phyloP scores from a whole-genome alignment of 2,113 vertebrate genomes.

The Lates calcarifer region DNA sequence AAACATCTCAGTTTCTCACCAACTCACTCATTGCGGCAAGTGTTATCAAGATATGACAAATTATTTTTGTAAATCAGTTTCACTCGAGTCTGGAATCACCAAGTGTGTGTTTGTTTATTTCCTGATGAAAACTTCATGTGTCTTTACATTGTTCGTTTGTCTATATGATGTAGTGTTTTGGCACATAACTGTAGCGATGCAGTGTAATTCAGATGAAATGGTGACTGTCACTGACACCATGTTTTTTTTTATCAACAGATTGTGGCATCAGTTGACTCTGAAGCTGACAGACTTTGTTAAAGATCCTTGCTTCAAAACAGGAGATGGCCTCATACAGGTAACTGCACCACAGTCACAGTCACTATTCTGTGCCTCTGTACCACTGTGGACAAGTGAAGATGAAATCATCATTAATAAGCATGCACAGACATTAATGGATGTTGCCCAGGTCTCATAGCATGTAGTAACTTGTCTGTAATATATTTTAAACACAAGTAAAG shows the following conservation, averaged over 20 bases:
- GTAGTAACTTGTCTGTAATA: neutral
- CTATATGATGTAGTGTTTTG: neutral
- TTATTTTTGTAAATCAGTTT: no score
- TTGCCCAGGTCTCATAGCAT: no score
- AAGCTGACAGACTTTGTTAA: slow-evolving; percentile 94
- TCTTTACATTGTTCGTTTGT: neutral
- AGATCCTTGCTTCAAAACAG: slow-evolving; percentile 93
- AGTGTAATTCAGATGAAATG: neutral
- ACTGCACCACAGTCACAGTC: neutral
- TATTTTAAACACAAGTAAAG: neutral
- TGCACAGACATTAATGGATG: no score
- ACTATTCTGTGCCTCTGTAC: no score
- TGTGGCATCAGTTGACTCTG: slow-evolving; percentile 98
- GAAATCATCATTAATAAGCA: neutral
- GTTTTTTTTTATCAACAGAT: slow-evolving; percentile 74
- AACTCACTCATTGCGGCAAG: no score
- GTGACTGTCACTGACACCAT: neutral
- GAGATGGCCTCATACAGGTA: slow-evolving; percentile 97
- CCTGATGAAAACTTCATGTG: no score
- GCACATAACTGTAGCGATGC: neutral
- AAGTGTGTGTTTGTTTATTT: no score
- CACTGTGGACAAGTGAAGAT: neutral
- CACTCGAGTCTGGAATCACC: no score
- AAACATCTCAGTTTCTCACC: no score
- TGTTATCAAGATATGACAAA: no score